Base-by-base conservation (phyloP, 2,113 vertebrate species). In the Donacobius atricapilla region DNA sequence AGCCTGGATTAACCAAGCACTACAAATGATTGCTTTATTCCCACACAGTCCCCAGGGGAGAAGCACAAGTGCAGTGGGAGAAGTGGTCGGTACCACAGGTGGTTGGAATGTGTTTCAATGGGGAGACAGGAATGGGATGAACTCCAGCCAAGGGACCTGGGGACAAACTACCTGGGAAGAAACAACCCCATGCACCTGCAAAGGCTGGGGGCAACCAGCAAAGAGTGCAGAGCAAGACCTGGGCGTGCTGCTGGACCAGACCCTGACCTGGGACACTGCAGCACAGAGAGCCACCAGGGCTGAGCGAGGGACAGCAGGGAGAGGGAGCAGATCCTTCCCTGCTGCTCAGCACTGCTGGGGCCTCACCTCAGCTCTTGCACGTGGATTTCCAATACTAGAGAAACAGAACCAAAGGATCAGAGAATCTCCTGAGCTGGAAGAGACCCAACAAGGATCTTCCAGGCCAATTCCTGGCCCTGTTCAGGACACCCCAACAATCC, bases 341-440 rank as follows among this genome's bases (percentile, higher is more conserved):
- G 45, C 72, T 65, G 7, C 39, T 69, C 44, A 53, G 54, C 24
- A 1, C 51, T 31, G 45, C 8, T 15, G 39, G 54, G 39, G 13
- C 64, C 63, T 51, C 83, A 7, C 7, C 61, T 14, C 48, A 39
- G 25, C 65, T 30, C 57, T 13, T 15, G 42, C 57, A 39, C 10
- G 1, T 6, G 64, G n/a, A 2, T 28, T n/a, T 24, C 4, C 48
- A 30, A 75, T 0, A 16, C 23, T 4, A 11, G 20, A 71, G 48
- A 63, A 45, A 54, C 7, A 24, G 24, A 63, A 31, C 3, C 23
- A 30, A 30, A 45, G 40, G 10, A 21, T 15, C 33, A 45, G 18
- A 61, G 54, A 61, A 61, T 9, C 13, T 30, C 28, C 54, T n/a
- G 56, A 47, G 28, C 0, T 45, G 37, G 65, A 25, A 56, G 25